These are phyloP conservation scores for Nannospalax galili DNA, from an alignment of 2,113 vertebrate genomes.

Conservation along the genomic window DNA sequence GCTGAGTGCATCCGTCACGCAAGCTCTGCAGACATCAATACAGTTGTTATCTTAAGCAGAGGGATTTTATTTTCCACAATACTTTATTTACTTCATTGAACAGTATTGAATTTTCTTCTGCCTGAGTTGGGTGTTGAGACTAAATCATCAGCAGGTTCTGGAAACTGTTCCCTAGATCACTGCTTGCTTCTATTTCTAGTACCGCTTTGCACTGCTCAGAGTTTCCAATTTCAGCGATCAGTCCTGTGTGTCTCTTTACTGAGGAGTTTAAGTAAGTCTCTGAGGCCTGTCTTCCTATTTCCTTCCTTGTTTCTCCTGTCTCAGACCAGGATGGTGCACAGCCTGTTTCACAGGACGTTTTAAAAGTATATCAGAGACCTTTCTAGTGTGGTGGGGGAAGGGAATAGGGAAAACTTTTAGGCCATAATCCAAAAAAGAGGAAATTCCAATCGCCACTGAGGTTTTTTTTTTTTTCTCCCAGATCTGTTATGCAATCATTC, in stretches of 20 bases:
- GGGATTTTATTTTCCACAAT: constrained; percentile 57
- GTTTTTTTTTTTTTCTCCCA: background rate
- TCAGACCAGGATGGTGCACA: background rate
- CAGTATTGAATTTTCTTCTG: constrained; percentile 73
- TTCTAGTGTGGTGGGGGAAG: background rate
- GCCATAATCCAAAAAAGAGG: background rate
- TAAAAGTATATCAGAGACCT: background rate
- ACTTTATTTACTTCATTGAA: constrained; percentile 69
- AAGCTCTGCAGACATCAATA: constrained; percentile 36
- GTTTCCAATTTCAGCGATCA: constrained; percentile 50
- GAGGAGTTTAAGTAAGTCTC: constrained; percentile 40
- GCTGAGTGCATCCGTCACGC: background rate
- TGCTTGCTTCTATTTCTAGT: constrained; percentile 63
- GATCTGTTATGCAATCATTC: background rate
- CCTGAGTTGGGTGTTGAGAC: background rate
- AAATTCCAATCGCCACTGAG: background rate
- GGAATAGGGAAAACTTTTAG: background rate
- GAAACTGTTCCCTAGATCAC: constrained; percentile 52
- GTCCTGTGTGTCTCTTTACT: background rate
- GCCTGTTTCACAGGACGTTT: background rate
- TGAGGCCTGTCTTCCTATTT: constrained; percentile 28
- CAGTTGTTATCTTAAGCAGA: constrained; percentile 54
- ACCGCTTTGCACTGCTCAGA: background rate
- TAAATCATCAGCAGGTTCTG: constrained; percentile 47
- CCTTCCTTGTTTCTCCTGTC: background rate